phyloP scores from a whole-genome alignment of 2,888 invertebrate species.

The Trimorus sp. region DNA sequence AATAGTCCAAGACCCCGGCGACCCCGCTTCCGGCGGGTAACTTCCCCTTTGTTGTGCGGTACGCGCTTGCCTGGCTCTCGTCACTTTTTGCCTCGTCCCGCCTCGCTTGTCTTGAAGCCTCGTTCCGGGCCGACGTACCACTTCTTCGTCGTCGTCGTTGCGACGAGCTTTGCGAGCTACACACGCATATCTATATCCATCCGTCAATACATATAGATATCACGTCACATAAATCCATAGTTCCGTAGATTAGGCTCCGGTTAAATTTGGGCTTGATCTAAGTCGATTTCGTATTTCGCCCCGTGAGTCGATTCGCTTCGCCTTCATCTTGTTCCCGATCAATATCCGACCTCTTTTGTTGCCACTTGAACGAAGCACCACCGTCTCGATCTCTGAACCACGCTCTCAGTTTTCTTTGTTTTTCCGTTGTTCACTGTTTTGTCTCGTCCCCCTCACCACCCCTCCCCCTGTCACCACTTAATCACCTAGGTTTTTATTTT shows the following conservation, averaged over 20 bases:
- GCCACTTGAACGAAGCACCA: conserved; percentile 38
- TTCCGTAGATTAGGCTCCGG: conserved; percentile 31
- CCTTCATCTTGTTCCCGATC: conserved; percentile 65
- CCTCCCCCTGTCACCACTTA: conserved; percentile 1
- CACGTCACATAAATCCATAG: not conserved
- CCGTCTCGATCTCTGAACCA: conserved; percentile 65
- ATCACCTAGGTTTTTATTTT: conserved; percentile 54
- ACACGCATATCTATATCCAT: too few species aligned
- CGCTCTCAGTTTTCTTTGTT: conserved; percentile 66
- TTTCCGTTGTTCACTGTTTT: conserved; percentile 3
- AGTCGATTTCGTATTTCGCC: conserved; percentile 35
- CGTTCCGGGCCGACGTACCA: not conserved
- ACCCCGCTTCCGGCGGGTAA: too few species aligned
- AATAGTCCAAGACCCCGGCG: too few species aligned
- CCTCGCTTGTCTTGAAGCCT: too few species aligned
- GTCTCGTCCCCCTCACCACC: too few species aligned
- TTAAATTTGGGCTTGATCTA: too few species aligned
- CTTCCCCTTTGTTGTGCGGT: too few species aligned
- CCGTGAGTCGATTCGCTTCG: conserved; percentile 75
- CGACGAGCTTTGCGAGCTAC: conserved; percentile 42
- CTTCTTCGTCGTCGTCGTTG: conserved; percentile 48
- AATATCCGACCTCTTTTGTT: conserved; percentile 47
- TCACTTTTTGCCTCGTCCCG: too few species aligned
- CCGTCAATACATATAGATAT: too few species aligned
- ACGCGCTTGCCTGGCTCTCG: too few species aligned